Evolutionary conservation across 2,888 invertebrate species (phyloP).

Genomic region (Hypomecis atomaria): DNA sequence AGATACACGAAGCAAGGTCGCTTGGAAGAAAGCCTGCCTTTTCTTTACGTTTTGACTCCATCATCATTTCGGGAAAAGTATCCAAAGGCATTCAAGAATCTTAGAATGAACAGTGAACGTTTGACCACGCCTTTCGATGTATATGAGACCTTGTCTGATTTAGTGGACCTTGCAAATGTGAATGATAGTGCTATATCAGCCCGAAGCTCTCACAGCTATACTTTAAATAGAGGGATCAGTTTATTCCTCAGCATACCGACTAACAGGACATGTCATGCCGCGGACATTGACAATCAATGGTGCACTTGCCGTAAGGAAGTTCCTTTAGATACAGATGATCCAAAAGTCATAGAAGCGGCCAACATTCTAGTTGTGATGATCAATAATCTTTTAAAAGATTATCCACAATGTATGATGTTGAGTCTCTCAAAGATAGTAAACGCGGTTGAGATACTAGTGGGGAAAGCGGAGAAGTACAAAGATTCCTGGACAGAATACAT

Average conservation of each 20-base stretch:
- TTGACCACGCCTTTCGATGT: constrained; percentile 94
- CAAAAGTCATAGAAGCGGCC: constrained; percentile 84
- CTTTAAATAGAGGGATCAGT: constrained; percentile 87
- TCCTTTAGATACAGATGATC: constrained; percentile 81
- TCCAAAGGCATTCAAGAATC: constrained; percentile 85
- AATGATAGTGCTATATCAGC: constrained; percentile 67
- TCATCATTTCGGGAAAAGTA: constrained; percentile 88
- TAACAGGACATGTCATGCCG: constrained; percentile 90
- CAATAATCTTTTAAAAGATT: constrained; percentile 85
- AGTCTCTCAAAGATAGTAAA: constrained; percentile 85
- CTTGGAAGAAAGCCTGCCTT: constrained; percentile 94
- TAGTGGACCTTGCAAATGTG: constrained; percentile 82
- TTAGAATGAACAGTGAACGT: constrained; percentile 87
- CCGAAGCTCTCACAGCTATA: constrained; percentile 62
- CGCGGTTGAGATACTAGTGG: constrained; percentile 86
- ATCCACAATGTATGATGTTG: constrained; percentile 87
- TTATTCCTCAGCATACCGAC: constrained; percentile 89
- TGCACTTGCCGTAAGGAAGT: constrained; percentile 92
- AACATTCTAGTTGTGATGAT: constrained; percentile 86
- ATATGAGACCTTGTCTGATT: constrained; percentile 90
- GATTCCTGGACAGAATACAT: constrained; percentile 85
- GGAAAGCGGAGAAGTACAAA: constrained; percentile 61
- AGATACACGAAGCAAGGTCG: constrained; percentile 93
- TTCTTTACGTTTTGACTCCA: constrained; percentile 90
- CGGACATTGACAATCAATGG: constrained; percentile 93